A percentile compares a stretch with the other conserved stretches of the same genome.
Evolutionary conservation across 2,797 vertebrate genomes (phyloP).

Genomic region (Sebastes kiyomatsui): DNA sequence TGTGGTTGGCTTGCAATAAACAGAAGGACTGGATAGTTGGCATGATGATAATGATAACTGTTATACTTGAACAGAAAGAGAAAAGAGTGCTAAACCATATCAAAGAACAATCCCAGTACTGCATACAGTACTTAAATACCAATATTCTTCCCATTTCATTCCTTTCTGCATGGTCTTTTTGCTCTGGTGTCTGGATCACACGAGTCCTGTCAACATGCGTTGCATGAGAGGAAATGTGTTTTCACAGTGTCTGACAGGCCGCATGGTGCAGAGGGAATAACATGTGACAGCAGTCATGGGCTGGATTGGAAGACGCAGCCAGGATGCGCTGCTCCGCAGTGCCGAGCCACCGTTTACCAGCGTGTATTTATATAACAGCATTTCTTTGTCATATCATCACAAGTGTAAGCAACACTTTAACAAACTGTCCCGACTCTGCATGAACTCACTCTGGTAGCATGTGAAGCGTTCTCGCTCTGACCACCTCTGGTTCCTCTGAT

Average conservation of each 20-base stretch:
- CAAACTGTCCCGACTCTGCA: neutral
- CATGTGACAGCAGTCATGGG: neutral
- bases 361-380: neutral
- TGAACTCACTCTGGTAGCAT: slow-evolving; percentile 37
- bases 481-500: slow-evolving; percentile 49
- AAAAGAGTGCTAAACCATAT: neutral
- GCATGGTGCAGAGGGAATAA: neutral
- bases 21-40: neutral
- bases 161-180: neutral
- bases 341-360: neutral
- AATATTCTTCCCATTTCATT: neutral
- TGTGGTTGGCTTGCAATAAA: neutral
- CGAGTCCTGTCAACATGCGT: neutral
- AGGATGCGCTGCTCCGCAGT: neutral
- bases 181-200: neutral
- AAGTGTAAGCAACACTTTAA: neutral
- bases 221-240: neutral
- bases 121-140: neutral
- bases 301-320: neutral
- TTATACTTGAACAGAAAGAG: neutral
- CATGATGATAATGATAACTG: neutral
- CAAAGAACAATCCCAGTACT: neutral
- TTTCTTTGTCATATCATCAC: neutral
- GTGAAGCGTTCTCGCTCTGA: slow-evolving; percentile 29
- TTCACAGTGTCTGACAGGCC: neutral